Evolutionary conservation across 2,797 vertebrate genomes (phyloP).

Genomic region (Ctenosaura bakeri): DNA sequence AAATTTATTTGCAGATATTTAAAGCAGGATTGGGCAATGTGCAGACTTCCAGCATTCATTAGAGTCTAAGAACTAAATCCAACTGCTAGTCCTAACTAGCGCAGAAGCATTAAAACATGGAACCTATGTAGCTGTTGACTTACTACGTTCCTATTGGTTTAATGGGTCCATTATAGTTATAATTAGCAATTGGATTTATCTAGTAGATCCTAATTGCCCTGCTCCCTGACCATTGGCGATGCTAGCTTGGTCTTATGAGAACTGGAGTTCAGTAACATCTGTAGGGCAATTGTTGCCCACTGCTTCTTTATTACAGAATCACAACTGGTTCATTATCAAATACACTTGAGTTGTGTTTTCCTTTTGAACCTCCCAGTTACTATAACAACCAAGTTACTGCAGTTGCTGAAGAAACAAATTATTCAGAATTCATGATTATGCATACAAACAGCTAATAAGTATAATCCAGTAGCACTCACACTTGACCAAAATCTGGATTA

Average conservation of each 20-base stretch:
- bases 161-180: too few species aligned
- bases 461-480: background rate
- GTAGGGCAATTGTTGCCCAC: background rate
- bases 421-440: background rate
- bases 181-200: too few species aligned
- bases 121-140: too few species aligned
- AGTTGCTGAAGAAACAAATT: background rate
- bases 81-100: too few species aligned
- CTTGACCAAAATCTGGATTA: background rate
- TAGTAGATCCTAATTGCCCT: background rate
- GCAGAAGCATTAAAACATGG: too few species aligned
- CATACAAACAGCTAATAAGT: background rate
- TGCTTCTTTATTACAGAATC: background rate
- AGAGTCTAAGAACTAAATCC: too few species aligned
- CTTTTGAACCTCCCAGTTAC: background rate
- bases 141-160: too few species aligned
- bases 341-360: background rate
- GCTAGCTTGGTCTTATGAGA: background rate
- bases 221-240: background rate
- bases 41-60: background rate
- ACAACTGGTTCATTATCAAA: background rate
- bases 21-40: background rate
- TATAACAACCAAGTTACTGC: background rate
- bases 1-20: background rate
- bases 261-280: background rate